Conservation (phyloP, 2,113 vertebrate genomes). For the Heterocephalus glaber region DNA sequence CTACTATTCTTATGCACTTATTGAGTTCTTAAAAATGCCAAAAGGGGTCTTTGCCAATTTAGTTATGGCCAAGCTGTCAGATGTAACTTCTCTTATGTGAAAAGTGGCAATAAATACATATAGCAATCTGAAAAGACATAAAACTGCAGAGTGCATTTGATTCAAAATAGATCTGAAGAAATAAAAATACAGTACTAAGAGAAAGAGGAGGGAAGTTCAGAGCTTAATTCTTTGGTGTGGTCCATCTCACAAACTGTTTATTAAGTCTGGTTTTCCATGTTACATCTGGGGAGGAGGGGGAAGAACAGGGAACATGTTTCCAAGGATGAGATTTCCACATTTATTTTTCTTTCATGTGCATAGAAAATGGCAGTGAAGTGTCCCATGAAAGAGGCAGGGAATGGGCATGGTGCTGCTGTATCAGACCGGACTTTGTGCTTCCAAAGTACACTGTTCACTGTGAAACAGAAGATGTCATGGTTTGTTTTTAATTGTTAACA, state of each 20-base stretch:
- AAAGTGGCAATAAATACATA: not conserved
- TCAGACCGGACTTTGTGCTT: conserved; percentile 85
- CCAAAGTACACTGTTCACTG: conserved; percentile 84
- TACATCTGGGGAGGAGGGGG: conserved; percentile 66
- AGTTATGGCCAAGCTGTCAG: conserved; percentile 11
- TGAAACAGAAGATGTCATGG: conserved; percentile 86
- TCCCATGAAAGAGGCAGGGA: conserved; percentile 86
- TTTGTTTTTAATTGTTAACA: conserved; percentile 87
- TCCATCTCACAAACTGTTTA: not conserved
- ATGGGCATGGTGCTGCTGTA: conserved; percentile 84
- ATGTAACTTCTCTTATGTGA: not conserved
- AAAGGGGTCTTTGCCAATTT: not conserved
- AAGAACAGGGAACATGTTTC: conserved; percentile 81
- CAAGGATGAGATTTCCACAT: conserved; percentile 89
- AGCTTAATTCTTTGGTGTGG: conserved; percentile 28
- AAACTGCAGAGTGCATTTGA: not conserved
- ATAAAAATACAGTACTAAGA: not conserved
- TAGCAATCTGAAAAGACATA: not conserved
- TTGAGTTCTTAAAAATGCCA: not conserved
- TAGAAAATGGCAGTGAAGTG: conserved; percentile 93
- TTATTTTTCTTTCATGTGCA: conserved; percentile 91
- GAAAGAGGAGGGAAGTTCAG: not conserved
- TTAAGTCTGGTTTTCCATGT: conserved; percentile 59
- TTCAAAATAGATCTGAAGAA: conserved; percentile 5
- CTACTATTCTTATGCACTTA: conserved; percentile 11